Base-by-base conservation (phyloP, 2,888 invertebrate species). In the Chrysomela aeneicollis region DNA sequence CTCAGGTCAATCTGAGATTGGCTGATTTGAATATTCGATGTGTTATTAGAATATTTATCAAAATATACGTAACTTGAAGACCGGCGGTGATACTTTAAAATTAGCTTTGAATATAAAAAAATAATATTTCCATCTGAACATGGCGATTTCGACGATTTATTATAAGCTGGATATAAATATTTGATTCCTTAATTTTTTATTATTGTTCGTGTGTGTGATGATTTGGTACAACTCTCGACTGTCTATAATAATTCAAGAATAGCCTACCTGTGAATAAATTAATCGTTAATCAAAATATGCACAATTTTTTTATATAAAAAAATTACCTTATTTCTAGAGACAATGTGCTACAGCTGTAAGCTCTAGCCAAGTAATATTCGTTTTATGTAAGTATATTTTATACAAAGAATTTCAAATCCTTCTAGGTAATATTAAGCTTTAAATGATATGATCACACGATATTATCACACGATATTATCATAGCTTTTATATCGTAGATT, bases 21-120 rank as follows among this genome's bases (percentile, higher is more conserved):
- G 58, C 59, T 52, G 47, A 61, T 65, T 68, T 68, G 59, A 61
- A 63, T 68, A 63, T 59, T 65, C 54, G 59, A 59, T 54, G 58
- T 61, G 65, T 49, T 68, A 61, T 65, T 63, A 65, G 63, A 59
- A 58, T 63, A 65, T 65, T 68, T 57, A 64, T 63, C 59, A 53
- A 63, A 59, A 59, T 63, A 49, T 47, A 51, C 51, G 32, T 35
- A 47, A 42, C 26, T 50, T 26, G 32, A 47, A 22, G 51, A 21
- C 52, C 46, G 12, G 49, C 59, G 17, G 32, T 18, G 35, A 53
- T 22, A 30, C 8, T 32, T 42, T n/a, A 21, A 50, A 59, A 59
- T 54, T 17, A 35, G 19, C 18, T 60, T 52, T 21, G 30, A 17
- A 9, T 18, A 18, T 42, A 46, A 21, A 46, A 26, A 46, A 46